Conservation (phyloP, 2,113 vertebrate genomes). For the Lates calcarifer region DNA sequence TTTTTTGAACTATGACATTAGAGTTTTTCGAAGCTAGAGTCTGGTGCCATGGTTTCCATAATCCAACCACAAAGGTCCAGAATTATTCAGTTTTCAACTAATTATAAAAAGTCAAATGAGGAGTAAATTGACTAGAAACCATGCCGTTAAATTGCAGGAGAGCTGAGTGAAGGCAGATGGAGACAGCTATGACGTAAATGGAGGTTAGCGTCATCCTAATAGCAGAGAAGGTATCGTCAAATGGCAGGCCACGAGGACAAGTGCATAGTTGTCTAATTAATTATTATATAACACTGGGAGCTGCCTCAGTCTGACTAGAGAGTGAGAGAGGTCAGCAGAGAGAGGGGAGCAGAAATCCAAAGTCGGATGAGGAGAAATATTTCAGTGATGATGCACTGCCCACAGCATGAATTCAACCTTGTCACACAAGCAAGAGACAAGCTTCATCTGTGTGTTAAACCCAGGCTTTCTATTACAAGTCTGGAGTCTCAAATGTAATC, state of each 20-base stretch:
- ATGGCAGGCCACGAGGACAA: conserved; percentile 12
- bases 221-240: conserved; percentile 29
- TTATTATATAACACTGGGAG: conserved; percentile 33
- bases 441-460: neutral
- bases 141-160: neutral
- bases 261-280: conserved; percentile 48
- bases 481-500: neutral
- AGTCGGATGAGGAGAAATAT: neutral
- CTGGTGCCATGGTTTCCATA: neutral
- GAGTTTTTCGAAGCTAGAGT: neutral
- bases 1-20: neutral
- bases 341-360: neutral
- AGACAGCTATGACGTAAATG: neutral
- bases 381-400: neutral
- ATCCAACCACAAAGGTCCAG: neutral
- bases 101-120: neutral
- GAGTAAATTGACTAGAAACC: neutral
- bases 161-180: neutral
- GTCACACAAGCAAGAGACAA: neutral
- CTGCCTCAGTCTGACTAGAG: conserved; percentile 24
- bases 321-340: conserved; percentile 8
- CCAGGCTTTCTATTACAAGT: neutral
- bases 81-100: neutral
- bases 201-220: conserved; percentile 8
- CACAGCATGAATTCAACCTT: neutral